These are phyloP conservation scores for Larimichthys polyactis DNA, from an alignment of 2,113 vertebrate species.

Conservation along the genomic window DNA sequence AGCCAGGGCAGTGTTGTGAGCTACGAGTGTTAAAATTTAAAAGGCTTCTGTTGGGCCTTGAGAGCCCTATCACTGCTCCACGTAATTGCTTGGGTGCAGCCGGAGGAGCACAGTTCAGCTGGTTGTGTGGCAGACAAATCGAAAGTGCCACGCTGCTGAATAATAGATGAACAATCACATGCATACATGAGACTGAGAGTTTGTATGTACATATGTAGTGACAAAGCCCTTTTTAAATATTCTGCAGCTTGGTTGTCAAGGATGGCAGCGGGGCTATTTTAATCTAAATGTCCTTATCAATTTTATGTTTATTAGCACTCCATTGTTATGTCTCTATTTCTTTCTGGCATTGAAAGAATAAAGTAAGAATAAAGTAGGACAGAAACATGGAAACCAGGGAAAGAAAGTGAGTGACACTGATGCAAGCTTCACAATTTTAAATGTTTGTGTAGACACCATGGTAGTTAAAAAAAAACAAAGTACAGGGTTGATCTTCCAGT, in stretches of 20 bases:
- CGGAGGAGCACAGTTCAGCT: constrained; percentile 26
- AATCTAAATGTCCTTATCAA: neutral
- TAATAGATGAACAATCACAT: constrained; percentile 27
- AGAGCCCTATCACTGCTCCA: constrained; percentile 45
- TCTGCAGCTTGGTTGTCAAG: constrained; percentile 4
- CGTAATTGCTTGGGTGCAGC: constrained; percentile 42
- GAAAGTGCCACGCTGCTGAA: constrained; percentile 32
- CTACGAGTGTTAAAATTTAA: constrained; percentile 52
- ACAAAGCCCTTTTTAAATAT: neutral
- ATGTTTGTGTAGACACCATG: no score
- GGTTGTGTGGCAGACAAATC: constrained; percentile 25
- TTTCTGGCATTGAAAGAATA: neutral
- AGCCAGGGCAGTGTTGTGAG: constrained; percentile 23
- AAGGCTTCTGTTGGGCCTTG: constrained; percentile 57
- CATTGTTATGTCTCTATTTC: neutral
- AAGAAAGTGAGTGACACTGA: neutral
- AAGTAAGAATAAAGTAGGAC: neutral
- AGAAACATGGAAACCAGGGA: neutral
- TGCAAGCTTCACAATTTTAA: neutral
- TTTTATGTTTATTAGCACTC: neutral
- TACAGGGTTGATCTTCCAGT: neutral
- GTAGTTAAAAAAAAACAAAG: neutral
- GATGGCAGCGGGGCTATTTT: neutral
- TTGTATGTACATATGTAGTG: neutral
- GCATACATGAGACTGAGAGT: neutral